phyloP scores from a whole-genome alignment of 2,888 invertebrate genomes.

The Oscheius sp. region DNA sequence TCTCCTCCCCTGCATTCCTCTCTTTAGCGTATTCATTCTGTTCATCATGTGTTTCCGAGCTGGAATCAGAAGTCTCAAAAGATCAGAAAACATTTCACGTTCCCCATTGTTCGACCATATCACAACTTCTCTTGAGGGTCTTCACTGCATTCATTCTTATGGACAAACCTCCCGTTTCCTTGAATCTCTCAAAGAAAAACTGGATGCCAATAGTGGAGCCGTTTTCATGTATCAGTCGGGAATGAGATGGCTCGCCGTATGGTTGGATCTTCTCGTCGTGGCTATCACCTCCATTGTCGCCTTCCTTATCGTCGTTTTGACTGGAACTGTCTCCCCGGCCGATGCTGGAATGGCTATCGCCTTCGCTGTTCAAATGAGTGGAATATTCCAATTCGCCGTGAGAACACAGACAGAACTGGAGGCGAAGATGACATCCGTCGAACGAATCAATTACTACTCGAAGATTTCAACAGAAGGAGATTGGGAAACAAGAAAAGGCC shows the following conservation, averaged over 20 bases:
- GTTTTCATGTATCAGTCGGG: slow-evolving; percentile 71
- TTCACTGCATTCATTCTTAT: slow-evolving; percentile 76
- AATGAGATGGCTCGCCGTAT: slow-evolving; percentile 72
- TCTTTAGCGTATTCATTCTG: slow-evolving; percentile 70
- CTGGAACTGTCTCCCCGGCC: slow-evolving; percentile 73
- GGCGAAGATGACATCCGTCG: slow-evolving; percentile 74
- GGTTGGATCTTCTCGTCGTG: slow-evolving; percentile 71
- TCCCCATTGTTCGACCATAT: slow-evolving; percentile 77
- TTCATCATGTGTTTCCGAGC: slow-evolving; percentile 71
- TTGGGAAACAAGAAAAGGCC: slow-evolving; percentile 41
- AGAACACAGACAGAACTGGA: slow-evolving; percentile 93
- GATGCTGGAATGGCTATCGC: slow-evolving; percentile 77
- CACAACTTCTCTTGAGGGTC: slow-evolving; percentile 75
- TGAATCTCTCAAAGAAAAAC: slow-evolving; percentile 59
- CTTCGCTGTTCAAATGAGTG: slow-evolving; percentile 76
- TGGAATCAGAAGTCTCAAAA: slow-evolving; percentile 73
- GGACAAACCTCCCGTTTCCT: slow-evolving; percentile 67
- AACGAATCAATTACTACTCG: slow-evolving; percentile 68
- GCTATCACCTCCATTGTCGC: slow-evolving; percentile 73
- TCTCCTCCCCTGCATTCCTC: slow-evolving; percentile 71
- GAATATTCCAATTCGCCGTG: slow-evolving; percentile 78
- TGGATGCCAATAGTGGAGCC: slow-evolving; percentile 67
- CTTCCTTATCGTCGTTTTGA: slow-evolving; percentile 73
- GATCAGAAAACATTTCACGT: slow-evolving; percentile 75
- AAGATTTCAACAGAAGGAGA: slow-evolving; percentile 62